Evolutionary conservation across 2,113 vertebrate species (phyloP).

Genomic region (Spea multiplicata): DNA sequence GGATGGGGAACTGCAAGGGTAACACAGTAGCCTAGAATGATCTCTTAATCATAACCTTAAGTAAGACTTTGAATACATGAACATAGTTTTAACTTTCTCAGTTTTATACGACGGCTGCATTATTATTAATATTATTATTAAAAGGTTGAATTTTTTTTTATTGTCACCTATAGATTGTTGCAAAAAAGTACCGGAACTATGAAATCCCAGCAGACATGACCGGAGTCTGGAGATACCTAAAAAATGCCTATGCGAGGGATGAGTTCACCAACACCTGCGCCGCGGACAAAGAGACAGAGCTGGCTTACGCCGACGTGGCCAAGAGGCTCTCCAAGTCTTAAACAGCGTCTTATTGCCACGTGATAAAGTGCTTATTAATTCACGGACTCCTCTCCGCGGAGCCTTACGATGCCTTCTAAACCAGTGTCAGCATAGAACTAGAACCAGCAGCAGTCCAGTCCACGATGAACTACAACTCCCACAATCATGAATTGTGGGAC

Average conservation of each 20-base stretch:
- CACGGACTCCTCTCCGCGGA: slow-evolving; percentile 53
- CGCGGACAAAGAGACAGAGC: slow-evolving; percentile 85
- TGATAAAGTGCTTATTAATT: slow-evolving; percentile 35
- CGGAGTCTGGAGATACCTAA: slow-evolving; percentile 89
- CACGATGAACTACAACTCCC: neutral
- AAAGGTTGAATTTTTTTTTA: neutral
- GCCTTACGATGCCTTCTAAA: slow-evolving; percentile 52
- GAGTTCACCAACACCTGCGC: slow-evolving; percentile 97
- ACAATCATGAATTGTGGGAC: neutral
- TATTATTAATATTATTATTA: no score
- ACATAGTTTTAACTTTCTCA: no score
- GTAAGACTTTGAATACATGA: no score
- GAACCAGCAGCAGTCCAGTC: neutral
- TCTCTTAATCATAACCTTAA: no score
- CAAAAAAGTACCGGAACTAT: slow-evolving; percentile 93
- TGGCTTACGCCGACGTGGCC: slow-evolving; percentile 88
- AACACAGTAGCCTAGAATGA: no score
- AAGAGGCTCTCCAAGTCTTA: slow-evolving; percentile 82
- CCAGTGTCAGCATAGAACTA: slow-evolving; percentile 35
- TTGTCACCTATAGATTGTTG: slow-evolving; percentile 75
- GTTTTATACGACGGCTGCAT: neutral
- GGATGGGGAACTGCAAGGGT: no score
- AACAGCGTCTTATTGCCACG: slow-evolving; percentile 47
- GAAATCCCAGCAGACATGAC: slow-evolving; percentile 84
- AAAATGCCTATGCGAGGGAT: slow-evolving; percentile 80